phyloP scores from a whole-genome alignment of 2,113 vertebrate genomes.

The Silurus glanis region DNA sequence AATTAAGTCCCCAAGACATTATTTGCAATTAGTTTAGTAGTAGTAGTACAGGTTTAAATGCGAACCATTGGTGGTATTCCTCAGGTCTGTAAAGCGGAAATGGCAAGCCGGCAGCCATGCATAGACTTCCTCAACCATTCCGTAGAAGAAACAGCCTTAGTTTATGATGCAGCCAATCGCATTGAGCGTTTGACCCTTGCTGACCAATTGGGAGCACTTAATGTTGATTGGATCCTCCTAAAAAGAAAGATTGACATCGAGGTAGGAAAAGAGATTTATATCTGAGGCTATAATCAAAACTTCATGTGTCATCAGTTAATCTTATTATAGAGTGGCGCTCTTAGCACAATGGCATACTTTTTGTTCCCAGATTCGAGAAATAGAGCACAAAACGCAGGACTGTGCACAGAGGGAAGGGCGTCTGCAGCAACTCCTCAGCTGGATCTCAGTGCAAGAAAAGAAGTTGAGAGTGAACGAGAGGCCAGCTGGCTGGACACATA shows the following conservation, averaged over 20 bases:
- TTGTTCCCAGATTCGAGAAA: constrained; percentile 71
- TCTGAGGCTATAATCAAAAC: not conserved
- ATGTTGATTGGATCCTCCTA: constrained; percentile 75
- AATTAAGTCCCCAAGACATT: too few species aligned
- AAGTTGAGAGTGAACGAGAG: constrained; percentile 68
- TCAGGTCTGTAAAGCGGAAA: constrained; percentile 79
- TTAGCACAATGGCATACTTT: not conserved
- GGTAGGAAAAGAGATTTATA: constrained; percentile 66
- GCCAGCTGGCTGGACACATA: constrained; percentile 71
- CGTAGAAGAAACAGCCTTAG: constrained; percentile 70
- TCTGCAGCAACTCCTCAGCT: constrained; percentile 67
- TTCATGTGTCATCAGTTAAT: not conserved
- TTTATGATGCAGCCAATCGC: constrained; percentile 70
- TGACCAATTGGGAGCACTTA: constrained; percentile 81
- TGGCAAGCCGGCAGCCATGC: constrained; percentile 77
- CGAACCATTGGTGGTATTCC: constrained; percentile 24
- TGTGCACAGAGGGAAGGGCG: constrained; percentile 77
- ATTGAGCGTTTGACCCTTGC: constrained; percentile 78
- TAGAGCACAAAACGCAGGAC: constrained; percentile 74
- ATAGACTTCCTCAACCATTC: constrained; percentile 88
- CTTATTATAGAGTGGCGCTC: not conserved
- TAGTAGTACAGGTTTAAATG: not conserved
- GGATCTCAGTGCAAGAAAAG: constrained; percentile 74
- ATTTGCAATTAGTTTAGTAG: not conserved
- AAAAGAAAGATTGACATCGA: constrained; percentile 74